Evolutionary conservation across 2,797 vertebrate species (phyloP), one percentile per base, ranked within the genome.

Genomic region (Enteromius trimaculatus): DNA sequence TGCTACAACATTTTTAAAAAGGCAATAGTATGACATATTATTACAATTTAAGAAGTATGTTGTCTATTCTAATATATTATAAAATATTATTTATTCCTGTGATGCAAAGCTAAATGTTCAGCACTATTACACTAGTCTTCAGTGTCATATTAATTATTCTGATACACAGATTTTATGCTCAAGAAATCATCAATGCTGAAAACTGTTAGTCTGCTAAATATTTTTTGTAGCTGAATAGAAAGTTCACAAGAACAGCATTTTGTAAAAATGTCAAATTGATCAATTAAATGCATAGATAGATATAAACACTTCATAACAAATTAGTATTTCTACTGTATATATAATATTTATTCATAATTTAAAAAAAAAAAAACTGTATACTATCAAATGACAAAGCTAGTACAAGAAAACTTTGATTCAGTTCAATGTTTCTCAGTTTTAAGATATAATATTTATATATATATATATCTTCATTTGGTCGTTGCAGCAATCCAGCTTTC

Each of bases 401-500:
- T 68, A 37, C 21, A 53, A 37, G 29, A 39, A 16, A 23, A 51
- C 62, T 51, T 31, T 4, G 14, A 1, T 26, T 1, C 64, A 17
- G 37, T 14, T 17, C 11, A 2, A 42, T 42, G 55, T n/a, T 4
- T 31, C 13, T 14, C 0, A 2, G 19, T 37, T 69, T 58, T 72
- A n/a, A 42, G 6, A 42, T 42, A 42, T 42, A 8, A 42, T 42
- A 42, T 42, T 1, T 42, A 42, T 82, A 74, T 14, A 53, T 85
- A 85, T 88, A 42, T 37, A 37, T 37, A 16, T 83, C 58, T 13
- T 31, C 55, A n/a, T 17, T 64, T 80, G 60, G 42, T 81, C 84
- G 85, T 86, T 69, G 76, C 21, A 49, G 86, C 90, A 92, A 86
- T 84, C 79, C 77, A 88, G 88, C 83, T 86, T 90, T 82, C 74